Evolutionary conservation across 2,888 invertebrate species (phyloP).

Genomic region (Epinotia ramella): DNA sequence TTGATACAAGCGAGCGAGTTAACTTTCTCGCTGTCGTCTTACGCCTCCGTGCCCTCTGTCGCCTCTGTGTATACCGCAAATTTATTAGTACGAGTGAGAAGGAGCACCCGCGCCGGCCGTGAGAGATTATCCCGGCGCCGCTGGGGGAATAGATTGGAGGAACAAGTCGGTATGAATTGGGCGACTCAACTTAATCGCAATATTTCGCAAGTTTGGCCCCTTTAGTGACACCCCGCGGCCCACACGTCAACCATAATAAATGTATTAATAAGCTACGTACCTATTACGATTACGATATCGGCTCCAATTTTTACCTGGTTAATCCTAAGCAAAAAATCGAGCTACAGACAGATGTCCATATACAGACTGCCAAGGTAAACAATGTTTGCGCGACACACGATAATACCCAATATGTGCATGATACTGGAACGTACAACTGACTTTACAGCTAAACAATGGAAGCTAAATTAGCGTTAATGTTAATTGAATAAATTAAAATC

Average conservation of each 20-base stretch:
- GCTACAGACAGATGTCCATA: slow-evolving; percentile 22
- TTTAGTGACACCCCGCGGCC: slow-evolving; percentile 24
- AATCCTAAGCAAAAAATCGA: slow-evolving; percentile 23
- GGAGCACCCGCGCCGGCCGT: slow-evolving; percentile 37
- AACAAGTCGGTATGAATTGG: slow-evolving; percentile 40
- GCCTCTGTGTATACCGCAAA: slow-evolving; percentile 38
- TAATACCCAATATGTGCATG: slow-evolving; percentile 26
- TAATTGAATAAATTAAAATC: slow-evolving; percentile 28
- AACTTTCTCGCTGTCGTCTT: slow-evolving; percentile 16
- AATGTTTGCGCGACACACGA: slow-evolving; percentile 27
- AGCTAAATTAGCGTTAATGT: slow-evolving; percentile 15
- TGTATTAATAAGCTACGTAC: slow-evolving; percentile 10
- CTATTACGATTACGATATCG: not conserved
- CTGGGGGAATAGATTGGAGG: slow-evolving; percentile 42
- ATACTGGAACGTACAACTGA: slow-evolving; percentile 1
- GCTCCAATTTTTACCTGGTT: slow-evolving; percentile 19
- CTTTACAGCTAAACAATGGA: slow-evolving; percentile 18
- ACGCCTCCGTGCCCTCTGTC: slow-evolving; percentile 34
- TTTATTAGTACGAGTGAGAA: slow-evolving; percentile 43
- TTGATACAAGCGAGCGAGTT: slow-evolving; percentile 12
- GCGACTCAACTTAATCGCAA: slow-evolving; percentile 25
- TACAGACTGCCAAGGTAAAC: slow-evolving; percentile 30
- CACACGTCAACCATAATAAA: slow-evolving; percentile 20
- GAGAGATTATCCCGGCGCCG: slow-evolving; percentile 42
- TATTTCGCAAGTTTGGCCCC: slow-evolving; percentile 29